Evolutionary conservation across 1,140 invertebrate species (phyloP).

Genomic region (Delia radicum): DNA sequence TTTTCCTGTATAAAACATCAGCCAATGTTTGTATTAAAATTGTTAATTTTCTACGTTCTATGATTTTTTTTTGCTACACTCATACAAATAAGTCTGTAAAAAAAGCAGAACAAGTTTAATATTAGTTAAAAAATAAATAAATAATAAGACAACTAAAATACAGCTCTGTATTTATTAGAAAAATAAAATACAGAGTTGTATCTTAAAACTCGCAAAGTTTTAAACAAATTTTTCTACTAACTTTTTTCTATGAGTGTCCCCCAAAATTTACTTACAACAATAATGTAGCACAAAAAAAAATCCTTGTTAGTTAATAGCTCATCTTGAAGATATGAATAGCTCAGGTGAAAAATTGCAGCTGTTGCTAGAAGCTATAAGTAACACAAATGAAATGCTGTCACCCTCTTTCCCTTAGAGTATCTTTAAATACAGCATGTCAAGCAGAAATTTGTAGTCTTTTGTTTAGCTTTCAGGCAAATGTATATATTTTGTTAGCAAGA

Average conservation of each 20-base stretch:
- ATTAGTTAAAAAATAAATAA: slow-evolving; percentile 13
- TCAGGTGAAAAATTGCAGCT: slow-evolving; percentile 55
- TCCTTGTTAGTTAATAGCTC: slow-evolving; percentile 34
- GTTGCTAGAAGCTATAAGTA: slow-evolving; percentile 40
- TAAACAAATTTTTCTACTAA: too few species aligned
- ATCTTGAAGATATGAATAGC: slow-evolving; percentile 47
- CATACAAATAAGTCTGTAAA: too few species aligned
- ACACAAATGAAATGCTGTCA: not conserved
- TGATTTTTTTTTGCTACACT: too few species aligned
- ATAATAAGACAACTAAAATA: too few species aligned
- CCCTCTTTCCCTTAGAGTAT: not conserved
- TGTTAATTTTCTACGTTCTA: slow-evolving; percentile 30
- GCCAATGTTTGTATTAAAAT: slow-evolving; percentile 27
- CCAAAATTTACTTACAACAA: too few species aligned
- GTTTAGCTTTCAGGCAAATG: not conserved
- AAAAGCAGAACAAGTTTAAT: not conserved
- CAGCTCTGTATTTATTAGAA: too few species aligned
- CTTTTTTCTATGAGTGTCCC: too few species aligned
- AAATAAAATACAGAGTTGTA: too few species aligned
- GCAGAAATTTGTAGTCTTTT: slow-evolving; percentile 19
- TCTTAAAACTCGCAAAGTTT: too few species aligned
- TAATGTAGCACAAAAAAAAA: not conserved
- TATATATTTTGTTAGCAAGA: not conserved
- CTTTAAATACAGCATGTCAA: slow-evolving; percentile 4
- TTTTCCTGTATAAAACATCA: not conserved